Evolutionary conservation across 2,888 invertebrate genomes (phyloP), one percentile per base, ranked within the genome.

Genomic region (Matsumyia berberina): DNA sequence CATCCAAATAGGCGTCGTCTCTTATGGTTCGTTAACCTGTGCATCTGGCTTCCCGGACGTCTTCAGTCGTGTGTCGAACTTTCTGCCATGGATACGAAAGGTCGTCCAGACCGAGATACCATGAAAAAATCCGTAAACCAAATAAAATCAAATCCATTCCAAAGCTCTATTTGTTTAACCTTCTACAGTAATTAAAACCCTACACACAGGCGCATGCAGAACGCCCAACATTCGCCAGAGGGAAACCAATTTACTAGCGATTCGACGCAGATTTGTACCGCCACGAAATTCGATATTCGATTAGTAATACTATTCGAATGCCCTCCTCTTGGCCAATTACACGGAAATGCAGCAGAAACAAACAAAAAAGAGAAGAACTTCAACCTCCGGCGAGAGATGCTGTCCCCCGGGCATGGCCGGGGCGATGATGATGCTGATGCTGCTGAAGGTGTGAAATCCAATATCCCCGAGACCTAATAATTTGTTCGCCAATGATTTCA

Each of bases 21-120:
- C 91, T 0, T 92, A 91, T 72, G 92, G 92, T 72, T 88, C 88
- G 15, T 78, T 87, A 70, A 88, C 87, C 37, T 91, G 90, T 82
- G 90, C 90, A 60, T 88, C 89, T 66, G 90, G 90, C 49, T 81
- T 55, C n/a, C 91, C 91, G 2, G 92, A 91, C 88, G 92, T 90
- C 64, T 92, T 90, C 49, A 90, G 90, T 24, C 89, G 92, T 72
- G 89, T 92, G 15, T 90, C 92, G 51, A 89, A 88, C 64, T 91
- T 89, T 86, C 33, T 90, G 72, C 86, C 89, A 82, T 90, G 89
- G 87, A 90, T 91, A 81, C 88, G 87, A 74, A 88, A 87, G 81
- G 88, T 90, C 53, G 57, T 76, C 8, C 55, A 57, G 53, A 79
- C 19, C 29, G 82, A 88, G 81, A 86, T 88, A 82, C 88, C 88